Conservation (phyloP, 1,140 invertebrate genomes). For the Drosophila kepulauana region DNA sequence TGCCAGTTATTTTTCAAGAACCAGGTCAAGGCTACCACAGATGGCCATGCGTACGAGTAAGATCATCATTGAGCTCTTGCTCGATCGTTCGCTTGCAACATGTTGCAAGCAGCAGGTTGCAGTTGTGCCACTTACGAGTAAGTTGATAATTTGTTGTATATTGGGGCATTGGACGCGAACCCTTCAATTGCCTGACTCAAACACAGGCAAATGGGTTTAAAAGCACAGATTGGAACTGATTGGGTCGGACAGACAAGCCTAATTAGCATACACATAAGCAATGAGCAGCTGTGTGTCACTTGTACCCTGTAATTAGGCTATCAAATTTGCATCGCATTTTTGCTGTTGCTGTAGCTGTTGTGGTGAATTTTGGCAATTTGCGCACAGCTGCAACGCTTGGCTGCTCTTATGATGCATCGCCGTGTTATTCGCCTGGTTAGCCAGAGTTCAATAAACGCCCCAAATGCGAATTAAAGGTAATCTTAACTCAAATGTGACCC, state of each 20-base stretch:
- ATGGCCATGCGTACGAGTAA: slow-evolving; percentile 50
- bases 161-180: background rate
- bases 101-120: slow-evolving; percentile 36
- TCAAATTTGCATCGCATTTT: slow-evolving; percentile 26
- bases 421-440: slow-evolving; percentile 30
- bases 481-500: background rate
- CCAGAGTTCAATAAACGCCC: slow-evolving; percentile 64
- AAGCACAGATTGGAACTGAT: background rate
- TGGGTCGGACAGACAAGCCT: background rate
- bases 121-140: slow-evolving; percentile 6
- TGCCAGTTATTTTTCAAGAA: slow-evolving; percentile 53
- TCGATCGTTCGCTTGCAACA: slow-evolving; percentile 33
- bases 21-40: slow-evolving; percentile 68
- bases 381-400: slow-evolving; percentile 68
- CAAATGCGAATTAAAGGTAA: background rate
- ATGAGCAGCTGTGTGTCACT: slow-evolving; percentile 49
- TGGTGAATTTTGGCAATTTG: slow-evolving; percentile 65
- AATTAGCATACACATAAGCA: slow-evolving; percentile 36
- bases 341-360: background rate
- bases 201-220: background rate
- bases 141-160: slow-evolving; percentile 7
- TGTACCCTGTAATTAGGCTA: slow-evolving; percentile 68
- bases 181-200: background rate
- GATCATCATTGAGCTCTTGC: slow-evolving; percentile 57
- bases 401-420: slow-evolving; percentile 38